Percentiles rank a stretch among this genome's conserved stretches.
These are phyloP conservation scores for Heliothis subflexa DNA, from an alignment of 1,140 invertebrate genomes.

Conservation along the genomic window DNA sequence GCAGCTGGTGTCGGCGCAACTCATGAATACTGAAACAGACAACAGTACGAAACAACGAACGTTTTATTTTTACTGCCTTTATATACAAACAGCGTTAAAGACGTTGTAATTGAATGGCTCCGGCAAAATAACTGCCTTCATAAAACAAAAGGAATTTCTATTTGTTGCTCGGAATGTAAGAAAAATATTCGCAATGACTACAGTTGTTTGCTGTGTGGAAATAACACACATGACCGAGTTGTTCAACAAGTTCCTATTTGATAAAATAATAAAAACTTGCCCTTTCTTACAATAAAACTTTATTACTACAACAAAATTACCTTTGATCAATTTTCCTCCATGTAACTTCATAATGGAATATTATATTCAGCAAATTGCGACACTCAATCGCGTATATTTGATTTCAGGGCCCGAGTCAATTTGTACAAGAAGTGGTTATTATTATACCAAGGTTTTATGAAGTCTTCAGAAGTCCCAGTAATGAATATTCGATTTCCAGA, in stretches of 20 bases:
- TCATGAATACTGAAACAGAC: conserved; percentile 14
- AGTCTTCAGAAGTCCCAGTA: background rate
- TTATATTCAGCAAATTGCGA: background rate
- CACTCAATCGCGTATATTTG: background rate
- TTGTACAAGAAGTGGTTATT: background rate
- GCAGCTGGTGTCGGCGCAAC: background rate
- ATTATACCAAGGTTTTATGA: background rate
- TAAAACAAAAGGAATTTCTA: conserved; percentile 14
- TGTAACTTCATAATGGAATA: too few species aligned
- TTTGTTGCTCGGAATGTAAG: conserved; percentile 4
- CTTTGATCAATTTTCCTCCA: background rate
- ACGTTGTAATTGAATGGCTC: conserved; percentile 28
- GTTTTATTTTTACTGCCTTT: conserved; percentile 17
- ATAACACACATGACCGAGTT: background rate
- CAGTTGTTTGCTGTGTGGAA: conserved; percentile 12
- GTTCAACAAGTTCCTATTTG: conserved; percentile 7
- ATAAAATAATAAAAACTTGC: background rate
- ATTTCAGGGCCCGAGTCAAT: background rate
- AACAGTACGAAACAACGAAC: conserved; percentile 3
- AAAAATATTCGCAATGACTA: conserved; percentile 25
- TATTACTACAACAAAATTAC: too few species aligned
- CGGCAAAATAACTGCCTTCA: background rate
- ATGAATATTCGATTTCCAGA: conserved; percentile 12
- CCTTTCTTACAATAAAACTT: too few species aligned
- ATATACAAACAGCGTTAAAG: conserved; percentile 34